Conservation (phyloP, 2,797 vertebrate species). For the Xerus rutilus region DNA sequence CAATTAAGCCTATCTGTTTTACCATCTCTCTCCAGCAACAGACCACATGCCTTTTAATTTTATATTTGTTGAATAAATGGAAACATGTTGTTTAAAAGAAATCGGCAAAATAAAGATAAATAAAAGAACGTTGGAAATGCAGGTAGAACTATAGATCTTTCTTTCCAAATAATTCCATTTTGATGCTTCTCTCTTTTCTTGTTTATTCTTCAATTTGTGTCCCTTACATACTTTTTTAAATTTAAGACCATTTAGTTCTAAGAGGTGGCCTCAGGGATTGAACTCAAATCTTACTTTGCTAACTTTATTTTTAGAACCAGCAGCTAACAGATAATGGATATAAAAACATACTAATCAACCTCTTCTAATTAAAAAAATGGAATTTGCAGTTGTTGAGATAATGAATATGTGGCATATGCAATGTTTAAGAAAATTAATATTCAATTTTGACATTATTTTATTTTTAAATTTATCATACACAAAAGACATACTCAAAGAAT, state of each 20-base stretch:
- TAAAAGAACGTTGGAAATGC: neutral
- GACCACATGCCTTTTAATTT: neutral
- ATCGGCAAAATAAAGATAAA: neutral
- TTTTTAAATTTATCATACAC: slow-evolving; percentile 45
- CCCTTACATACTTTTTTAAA: neutral
- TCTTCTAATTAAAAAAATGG: neutral
- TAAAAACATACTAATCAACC: neutral
- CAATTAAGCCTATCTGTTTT: neutral
- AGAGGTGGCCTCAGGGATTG: neutral
- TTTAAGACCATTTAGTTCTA: neutral
- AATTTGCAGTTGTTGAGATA: neutral
- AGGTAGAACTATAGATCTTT: neutral
- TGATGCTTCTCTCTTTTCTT: neutral
- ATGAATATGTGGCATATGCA: neutral
- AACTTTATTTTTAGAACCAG: neutral
- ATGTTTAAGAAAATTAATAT: neutral
- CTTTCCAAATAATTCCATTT: neutral
- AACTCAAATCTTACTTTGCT: neutral
- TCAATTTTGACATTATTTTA: slow-evolving; percentile 26
- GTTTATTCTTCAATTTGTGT: neutral
- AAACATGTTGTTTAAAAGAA: neutral
- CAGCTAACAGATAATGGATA: neutral
- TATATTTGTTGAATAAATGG: slow-evolving; percentile 23
- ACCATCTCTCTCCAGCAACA: neutral
- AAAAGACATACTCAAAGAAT: slow-evolving; percentile 29